phyloP scores from a whole-genome alignment of 2,888 invertebrate species.

The Lasius fuliginosus region DNA sequence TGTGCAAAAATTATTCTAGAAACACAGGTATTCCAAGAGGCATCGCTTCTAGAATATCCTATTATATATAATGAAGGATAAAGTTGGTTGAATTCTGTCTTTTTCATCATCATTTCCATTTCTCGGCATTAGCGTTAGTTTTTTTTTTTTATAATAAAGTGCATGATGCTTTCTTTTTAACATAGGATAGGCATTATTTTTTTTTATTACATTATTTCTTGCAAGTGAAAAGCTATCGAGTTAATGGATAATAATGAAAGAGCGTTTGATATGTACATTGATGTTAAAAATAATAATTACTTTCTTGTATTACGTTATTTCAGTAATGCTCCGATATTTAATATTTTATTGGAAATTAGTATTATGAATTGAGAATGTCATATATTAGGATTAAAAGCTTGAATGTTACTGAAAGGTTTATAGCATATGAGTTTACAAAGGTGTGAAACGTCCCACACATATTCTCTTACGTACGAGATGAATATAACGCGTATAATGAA shows the following conservation, averaged over 20 bases:
- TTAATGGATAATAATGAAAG: slow-evolving; percentile 19
- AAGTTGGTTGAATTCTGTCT: not conserved
- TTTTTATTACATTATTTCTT: not conserved
- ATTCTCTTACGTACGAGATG: slow-evolving; percentile 4
- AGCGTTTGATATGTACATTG: not conserved
- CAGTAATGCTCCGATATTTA: not conserved
- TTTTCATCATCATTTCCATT: slow-evolving; percentile 7
- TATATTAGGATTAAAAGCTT: slow-evolving; percentile 21
- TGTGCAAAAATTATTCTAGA: not conserved
- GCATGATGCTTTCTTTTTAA: not conserved
- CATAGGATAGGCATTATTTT: not conserved
- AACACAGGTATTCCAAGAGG: not conserved
- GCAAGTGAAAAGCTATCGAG: not conserved
- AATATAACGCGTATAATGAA: slow-evolving; percentile 1
- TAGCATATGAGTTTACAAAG: not conserved
- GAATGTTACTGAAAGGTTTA: slow-evolving; percentile 11
- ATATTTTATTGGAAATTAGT: not conserved
- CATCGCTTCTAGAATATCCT: not conserved
- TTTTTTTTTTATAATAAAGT: slow-evolving; percentile 5
- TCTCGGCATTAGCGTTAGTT: not conserved
- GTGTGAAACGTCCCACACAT: not conserved
- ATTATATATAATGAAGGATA: not conserved
- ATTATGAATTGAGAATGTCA: not conserved
- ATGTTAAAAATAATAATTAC: slow-evolving; percentile 6
- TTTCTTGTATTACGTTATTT: slow-evolving; percentile 3